Conservation (phyloP, 2,888 invertebrate genomes). For the Drosophila testacea region DNA sequence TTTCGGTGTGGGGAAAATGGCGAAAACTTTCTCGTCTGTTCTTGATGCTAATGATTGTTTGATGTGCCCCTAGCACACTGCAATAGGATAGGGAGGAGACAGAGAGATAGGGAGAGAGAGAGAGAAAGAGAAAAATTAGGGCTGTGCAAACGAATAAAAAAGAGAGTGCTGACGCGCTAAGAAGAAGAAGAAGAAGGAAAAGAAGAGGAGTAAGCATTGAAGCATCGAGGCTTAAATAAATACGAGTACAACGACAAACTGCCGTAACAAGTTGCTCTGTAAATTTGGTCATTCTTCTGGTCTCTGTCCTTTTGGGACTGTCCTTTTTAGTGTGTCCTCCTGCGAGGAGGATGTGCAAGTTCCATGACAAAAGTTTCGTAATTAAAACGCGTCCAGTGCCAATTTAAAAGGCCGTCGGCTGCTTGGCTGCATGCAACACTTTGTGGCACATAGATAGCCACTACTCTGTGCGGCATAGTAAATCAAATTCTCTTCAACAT, state of each 20-base stretch:
- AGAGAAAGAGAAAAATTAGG: slow-evolving; percentile 7
- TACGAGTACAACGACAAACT: slow-evolving; percentile 34
- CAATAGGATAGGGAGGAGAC: background rate
- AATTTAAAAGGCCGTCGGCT: slow-evolving; percentile 38
- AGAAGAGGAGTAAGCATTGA: slow-evolving; percentile 14
- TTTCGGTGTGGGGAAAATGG: slow-evolving; percentile 16
- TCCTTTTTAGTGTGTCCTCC: slow-evolving; percentile 22
- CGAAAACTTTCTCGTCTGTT: slow-evolving; percentile 52
- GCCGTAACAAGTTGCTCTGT: slow-evolving; percentile 26
- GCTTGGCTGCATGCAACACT: slow-evolving; percentile 22
- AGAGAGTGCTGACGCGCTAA: slow-evolving; percentile 19
- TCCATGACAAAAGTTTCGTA: slow-evolving; percentile 67
- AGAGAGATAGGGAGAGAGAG: background rate
- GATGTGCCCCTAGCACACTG: slow-evolving; percentile 57
- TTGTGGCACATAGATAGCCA: slow-evolving; percentile 40
- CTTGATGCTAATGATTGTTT: slow-evolving; percentile 75
- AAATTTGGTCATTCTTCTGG: slow-evolving; percentile 27
- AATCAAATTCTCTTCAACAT: slow-evolving; percentile 40
- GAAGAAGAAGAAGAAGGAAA: slow-evolving; percentile 1
- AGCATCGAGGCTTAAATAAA: slow-evolving; percentile 40
- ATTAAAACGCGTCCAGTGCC: slow-evolving; percentile 61
- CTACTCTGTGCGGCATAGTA: slow-evolving; percentile 37
- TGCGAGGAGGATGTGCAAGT: slow-evolving; percentile 51
- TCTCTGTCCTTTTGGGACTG: slow-evolving; percentile 16
- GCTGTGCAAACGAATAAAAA: slow-evolving; percentile 7